Evolutionary conservation across 2,888 invertebrate genomes (phyloP), one percentile per base, ranked within the genome.

Genomic region (Eupeodes latifasciatus): DNA sequence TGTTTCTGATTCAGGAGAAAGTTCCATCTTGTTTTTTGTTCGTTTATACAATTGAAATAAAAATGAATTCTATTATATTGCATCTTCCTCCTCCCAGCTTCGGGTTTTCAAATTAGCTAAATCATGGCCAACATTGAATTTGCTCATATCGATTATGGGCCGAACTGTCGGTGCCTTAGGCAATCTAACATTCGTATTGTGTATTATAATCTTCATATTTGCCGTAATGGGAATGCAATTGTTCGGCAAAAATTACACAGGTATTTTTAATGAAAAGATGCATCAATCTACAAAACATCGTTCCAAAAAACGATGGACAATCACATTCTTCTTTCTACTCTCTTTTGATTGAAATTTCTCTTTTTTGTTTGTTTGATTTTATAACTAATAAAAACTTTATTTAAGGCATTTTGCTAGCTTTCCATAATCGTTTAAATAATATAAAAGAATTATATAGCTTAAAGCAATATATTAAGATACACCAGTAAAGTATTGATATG

Each of bases 161-260:
- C 96, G 98, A 94, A 99, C 99, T 90, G 97, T 99, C 95, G 99
- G 99, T 94, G 99, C 99, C 93, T 95, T 99, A 95, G 99, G 98
- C 95, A 99, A 99, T 95, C 95, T 99, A 94, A 98, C 98, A 92
- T 98, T 99, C 95, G 99, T 99, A 93, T 96, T 99, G 94, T 98
- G 98, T 94, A 99, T 99, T 95, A 99, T 99, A 95, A 98, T 99
- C 95, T 99, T 99, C 96, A 99, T 99, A 95, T 99, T 99, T 95
- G 99, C 99, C 94, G 99, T 99, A 92, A 99, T 99, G 98, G 99
- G 99, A 93, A 99, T 99, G 98, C 99, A 99, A 95, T 96, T 99
- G 92, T 99, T 99, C 95, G 98, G 98, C 92, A 97, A 98, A 94
- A 97, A 98, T 94, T 99, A 99, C 93, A 96, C 96, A 94, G 97